Base-by-base conservation (phyloP, 2,888 invertebrate species). In the Micropterix aruncella region DNA sequence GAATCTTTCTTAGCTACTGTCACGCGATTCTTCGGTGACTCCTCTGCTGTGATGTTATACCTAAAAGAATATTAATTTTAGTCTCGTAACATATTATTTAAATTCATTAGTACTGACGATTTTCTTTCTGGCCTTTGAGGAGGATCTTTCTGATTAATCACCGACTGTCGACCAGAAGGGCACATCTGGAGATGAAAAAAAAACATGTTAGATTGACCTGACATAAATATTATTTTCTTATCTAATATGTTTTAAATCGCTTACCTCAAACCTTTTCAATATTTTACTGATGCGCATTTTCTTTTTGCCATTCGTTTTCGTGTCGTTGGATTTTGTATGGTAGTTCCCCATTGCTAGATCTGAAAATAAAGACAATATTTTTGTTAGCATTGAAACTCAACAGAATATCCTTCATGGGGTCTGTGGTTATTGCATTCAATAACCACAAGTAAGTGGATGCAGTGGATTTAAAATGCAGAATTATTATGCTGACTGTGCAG, bases 1-100 rank as follows among this genome's bases (percentile, higher is more conserved):
- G 60, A 55, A 3, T 61, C 61, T 51, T 60, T 62, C 2, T 61
- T 12, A n/a, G n/a, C n/a, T n/a, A n/a, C n/a, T n/a, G n/a, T n/a
- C n/a, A n/a, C n/a, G n/a, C n/a, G n/a, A n/a, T n/a, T 37, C 14
- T 18, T 27, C 5, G 27, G 27, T 27, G 27, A 12, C 27, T 27
- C 27, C 7, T 27, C 27, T 27, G 12, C 27, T 7, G 5, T 27
- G 5, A 27, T 12, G 27, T 27, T 5, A 27, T 27, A 27, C 12
- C 27, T 27, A 12, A 27, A 27, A 27, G 7, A 27, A 5, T 7
- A 27, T 27, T 7, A 27, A 27, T 12, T 27, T 27, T 27, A 7
- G 5, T 27, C 27, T 27, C 12, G 27, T 27, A 27, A 27, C 27
- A 5, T 12, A 5, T 27, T 5, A 27, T 7, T 27, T 27, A 27